Evolutionary conservation across 1,140 invertebrate genomes (phyloP), one percentile per base, ranked within the genome.

Genomic region (Rhynchophorus ferrugineus): DNA sequence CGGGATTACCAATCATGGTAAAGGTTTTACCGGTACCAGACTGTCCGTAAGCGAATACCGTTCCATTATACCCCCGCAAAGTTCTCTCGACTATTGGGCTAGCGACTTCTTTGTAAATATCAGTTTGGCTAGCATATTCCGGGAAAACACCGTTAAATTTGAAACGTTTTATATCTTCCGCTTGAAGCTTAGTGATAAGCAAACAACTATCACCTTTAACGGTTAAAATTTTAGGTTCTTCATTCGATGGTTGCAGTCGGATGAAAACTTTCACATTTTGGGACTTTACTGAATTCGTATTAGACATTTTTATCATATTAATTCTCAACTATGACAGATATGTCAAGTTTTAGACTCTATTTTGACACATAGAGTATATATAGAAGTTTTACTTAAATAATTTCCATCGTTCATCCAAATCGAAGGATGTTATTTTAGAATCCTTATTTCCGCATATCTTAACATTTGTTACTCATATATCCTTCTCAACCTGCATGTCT

Each of bases 21-120:
- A 88, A 94, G 0, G 94, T 96, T 72, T 97, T 97, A 1, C 93
- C 94, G 1, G 91, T 95, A 13, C 92, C 93, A 0, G 92, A 95
- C 71, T 95, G 93, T 0, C 94, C 94, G 69, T 97, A 97, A 0
- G 94, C 94, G 72, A 97, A 91, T 17, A 97, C 92, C 0, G 93
- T 97, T 3, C 92, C 92, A 71, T 96, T 97, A 69, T 95, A 97
- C 0, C 94, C 94, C 59, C 84, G 84, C 0, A 99, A 75, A 0
- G 98, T 93, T 49, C 91, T 89, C 38, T 95, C 85, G 8, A 99
- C 90, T 44, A 99, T 77, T 0, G 92, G 91, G 13, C 85, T 78
- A 7, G 95, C 94, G 0, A 91, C 91, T 63, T 95, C 89, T 62
- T 95, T 85, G 74, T 99, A 99, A 1, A 99, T 73, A 61, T 96